phyloP scores from a whole-genome alignment of 2,888 invertebrate genomes.

The Thymelicus acteon region DNA sequence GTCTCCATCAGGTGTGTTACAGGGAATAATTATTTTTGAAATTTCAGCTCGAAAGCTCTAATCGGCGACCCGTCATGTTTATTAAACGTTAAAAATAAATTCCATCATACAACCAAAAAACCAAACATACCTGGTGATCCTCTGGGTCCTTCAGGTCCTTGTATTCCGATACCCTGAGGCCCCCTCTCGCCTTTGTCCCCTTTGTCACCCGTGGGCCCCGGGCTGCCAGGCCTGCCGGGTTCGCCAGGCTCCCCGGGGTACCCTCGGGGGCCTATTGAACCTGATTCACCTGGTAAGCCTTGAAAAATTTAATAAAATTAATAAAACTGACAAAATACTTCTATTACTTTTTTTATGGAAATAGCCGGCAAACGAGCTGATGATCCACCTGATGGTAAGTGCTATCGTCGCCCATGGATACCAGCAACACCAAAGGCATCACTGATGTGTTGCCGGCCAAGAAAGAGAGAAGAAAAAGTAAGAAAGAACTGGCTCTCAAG shows the following conservation, averaged over 20 bases:
- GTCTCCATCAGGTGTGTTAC: too few relatives aligned
- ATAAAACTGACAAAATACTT: too few relatives aligned
- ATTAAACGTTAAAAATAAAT: not conserved
- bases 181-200: slow-evolving; percentile 91
- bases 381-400: too few relatives aligned
- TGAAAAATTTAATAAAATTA: slow-evolving; percentile 45
- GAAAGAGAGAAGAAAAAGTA: too few relatives aligned
- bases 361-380: too few relatives aligned
- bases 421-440: too few relatives aligned
- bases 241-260: slow-evolving; percentile 89
- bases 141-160: slow-evolving; percentile 89
- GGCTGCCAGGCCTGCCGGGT: slow-evolving; percentile 87
- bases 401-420: too few relatives aligned
- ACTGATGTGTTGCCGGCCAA: too few relatives aligned
- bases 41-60: too few relatives aligned
- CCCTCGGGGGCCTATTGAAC: slow-evolving; percentile 87
- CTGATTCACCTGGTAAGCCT: slow-evolving; percentile 88
- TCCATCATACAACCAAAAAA: not conserved
- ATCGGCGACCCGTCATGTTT: not conserved
- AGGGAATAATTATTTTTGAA: too few relatives aligned
- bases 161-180: slow-evolving; percentile 88
- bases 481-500: too few relatives aligned
- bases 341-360: too few relatives aligned
- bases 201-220: slow-evolving; percentile 86
- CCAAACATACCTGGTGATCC: slow-evolving; percentile 86